Conservation (phyloP, 92 coral and sea anemone genomes). For the Porites cylindrica region DNA sequence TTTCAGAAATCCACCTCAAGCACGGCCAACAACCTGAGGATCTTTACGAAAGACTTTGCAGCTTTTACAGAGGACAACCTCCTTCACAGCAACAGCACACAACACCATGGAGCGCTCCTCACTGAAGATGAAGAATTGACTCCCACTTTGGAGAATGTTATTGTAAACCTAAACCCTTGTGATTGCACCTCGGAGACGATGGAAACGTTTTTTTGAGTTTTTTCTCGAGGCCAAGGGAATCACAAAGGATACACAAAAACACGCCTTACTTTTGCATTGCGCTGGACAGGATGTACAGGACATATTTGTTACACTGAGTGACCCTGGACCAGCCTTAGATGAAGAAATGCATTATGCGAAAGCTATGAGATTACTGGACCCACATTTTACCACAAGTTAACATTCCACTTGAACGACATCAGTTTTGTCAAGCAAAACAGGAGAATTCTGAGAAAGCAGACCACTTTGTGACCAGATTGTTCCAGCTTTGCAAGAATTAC, state of each 20-base stretch:
- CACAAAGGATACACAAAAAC: slow-evolving; percentile 35
- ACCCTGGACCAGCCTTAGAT: slow-evolving; percentile 10
- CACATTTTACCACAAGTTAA: slow-evolving; percentile 2
- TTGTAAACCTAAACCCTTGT: slow-evolving; percentile 21
- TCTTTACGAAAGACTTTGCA: slow-evolving; percentile 31
- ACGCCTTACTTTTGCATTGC: slow-evolving; percentile 37
- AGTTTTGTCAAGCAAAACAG: neutral
- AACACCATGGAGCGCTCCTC: slow-evolving; percentile 38
- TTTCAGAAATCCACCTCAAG: slow-evolving; percentile 39
- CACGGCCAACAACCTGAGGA: slow-evolving; percentile 55
- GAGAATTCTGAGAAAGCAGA: neutral
- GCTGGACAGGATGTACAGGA: slow-evolving; percentile 4
- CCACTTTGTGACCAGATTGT: neutral
- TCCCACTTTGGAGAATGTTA: neutral
- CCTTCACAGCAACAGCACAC: slow-evolving; percentile 8
- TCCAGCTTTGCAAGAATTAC: neutral
- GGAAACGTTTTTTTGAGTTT: slow-evolving; percentile 68
- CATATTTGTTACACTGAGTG: slow-evolving; percentile 5
- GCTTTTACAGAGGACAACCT: slow-evolving; percentile 50
- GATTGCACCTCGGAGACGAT: slow-evolving; percentile 66
- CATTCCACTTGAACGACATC: neutral
- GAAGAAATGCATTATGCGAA: neutral
- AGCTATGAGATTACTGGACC: slow-evolving; percentile 10
- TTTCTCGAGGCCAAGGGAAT: slow-evolving; percentile 63
- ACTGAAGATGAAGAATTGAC: slow-evolving; percentile 17